A percentile compares a stretch with the other conserved stretches of the same genome.
These are phyloP conservation scores for Panagrolaimus sp. DNA, from an alignment of 1,140 invertebrate genomes.

Conservation along the genomic window DNA sequence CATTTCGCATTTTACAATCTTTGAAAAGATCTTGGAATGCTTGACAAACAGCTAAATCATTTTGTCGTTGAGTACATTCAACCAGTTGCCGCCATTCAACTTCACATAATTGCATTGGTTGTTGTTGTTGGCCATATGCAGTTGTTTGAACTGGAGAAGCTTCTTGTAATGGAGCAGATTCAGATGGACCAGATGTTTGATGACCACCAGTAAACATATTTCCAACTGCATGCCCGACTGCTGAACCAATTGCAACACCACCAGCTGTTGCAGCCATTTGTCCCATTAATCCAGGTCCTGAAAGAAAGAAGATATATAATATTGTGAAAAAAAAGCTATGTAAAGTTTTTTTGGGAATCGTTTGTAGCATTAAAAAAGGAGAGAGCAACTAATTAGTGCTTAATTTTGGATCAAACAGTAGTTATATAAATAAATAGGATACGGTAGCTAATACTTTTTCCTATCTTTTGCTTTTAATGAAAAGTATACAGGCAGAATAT, in stretches of 20 bases:
- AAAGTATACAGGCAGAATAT: too few species aligned
- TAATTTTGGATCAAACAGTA: too few species aligned
- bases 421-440: too few species aligned
- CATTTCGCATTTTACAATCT: conserved; percentile 40
- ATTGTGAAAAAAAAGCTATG: too few species aligned
- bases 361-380: too few species aligned
- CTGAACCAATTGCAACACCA: conserved; percentile 59
- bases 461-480: too few species aligned
- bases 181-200: too few species aligned
- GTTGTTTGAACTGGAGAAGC: conserved; percentile 2
- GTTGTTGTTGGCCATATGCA: conserved; percentile 16
- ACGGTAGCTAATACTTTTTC: too few species aligned
- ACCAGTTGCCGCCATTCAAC: conserved; percentile 46
- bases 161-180: conserved; percentile 17
- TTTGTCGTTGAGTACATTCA: conserved; percentile 37
- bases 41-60: conserved; percentile 34
- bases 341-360: too few species aligned
- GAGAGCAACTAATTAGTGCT: too few species aligned
- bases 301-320: too few species aligned
- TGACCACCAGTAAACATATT: conserved; percentile 44
- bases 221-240: conserved; percentile 46
- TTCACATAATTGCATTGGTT: conserved; percentile 28
- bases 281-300: conserved; percentile 50
- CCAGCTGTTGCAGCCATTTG: conserved; percentile 59
- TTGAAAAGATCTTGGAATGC: conserved; percentile 46